These are phyloP conservation scores for Ladona fulva DNA, from an alignment of 1,140 invertebrate species.

Conservation along the genomic window DNA sequence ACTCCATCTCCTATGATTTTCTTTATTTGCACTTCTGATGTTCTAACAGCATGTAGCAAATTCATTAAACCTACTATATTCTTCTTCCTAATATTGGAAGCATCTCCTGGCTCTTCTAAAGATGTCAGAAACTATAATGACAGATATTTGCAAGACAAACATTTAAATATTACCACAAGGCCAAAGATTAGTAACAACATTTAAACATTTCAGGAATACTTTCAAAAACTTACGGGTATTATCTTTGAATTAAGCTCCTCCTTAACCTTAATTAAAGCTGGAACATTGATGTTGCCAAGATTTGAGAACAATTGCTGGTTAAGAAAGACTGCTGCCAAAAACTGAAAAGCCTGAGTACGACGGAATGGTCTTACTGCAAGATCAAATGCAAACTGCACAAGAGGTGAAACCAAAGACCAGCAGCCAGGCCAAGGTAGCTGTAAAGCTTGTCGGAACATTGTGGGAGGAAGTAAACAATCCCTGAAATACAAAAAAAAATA, in stretches of 20 bases:
- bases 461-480: slow-evolving; percentile 50
- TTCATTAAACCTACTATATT: background rate
- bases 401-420: slow-evolving; percentile 42
- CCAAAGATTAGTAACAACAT: background rate
- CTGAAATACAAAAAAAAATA: slow-evolving; percentile 16
- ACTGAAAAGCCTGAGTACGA: slow-evolving; percentile 51
- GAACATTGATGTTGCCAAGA: background rate
- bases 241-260: slow-evolving; percentile 26
- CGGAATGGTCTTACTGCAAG: slow-evolving; percentile 48
- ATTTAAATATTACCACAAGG: background rate
- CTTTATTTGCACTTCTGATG: background rate
- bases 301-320: slow-evolving; percentile 35
- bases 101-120: background rate
- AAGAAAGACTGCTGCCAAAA: slow-evolving; percentile 49
- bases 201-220: slow-evolving; percentile 13
- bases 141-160: background rate
- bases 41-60: background rate
- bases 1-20: background rate
- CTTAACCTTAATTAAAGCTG: slow-evolving; percentile 25
- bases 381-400: slow-evolving; percentile 51
- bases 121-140: background rate
- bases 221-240: slow-evolving; percentile 32
- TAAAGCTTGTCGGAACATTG: slow-evolving; percentile 53
- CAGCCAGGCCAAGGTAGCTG: slow-evolving; percentile 51
- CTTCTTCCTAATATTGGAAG: background rate